Evolutionary conservation across 2,888 invertebrate genomes (phyloP), one percentile per base, ranked within the genome.

Genomic region (Ferdinandea cuprea): DNA sequence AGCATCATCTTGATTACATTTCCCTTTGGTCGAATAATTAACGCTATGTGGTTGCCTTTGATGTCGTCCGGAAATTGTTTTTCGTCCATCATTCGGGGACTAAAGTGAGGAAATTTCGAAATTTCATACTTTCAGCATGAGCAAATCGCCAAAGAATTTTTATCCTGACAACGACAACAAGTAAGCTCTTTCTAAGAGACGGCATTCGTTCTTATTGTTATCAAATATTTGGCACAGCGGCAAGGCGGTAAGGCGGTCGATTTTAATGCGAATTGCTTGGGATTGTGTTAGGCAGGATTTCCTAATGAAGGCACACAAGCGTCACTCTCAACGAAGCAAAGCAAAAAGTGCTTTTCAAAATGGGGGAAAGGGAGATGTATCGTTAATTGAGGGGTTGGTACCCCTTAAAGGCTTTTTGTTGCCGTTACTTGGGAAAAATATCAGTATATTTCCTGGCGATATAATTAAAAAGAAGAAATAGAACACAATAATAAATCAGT

Each of bases 51-150:
- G 72, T 61, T 46, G 59, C 46, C 71, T 72, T 83, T 83, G 48
- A 66, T 68, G 72, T 50, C 61, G 72, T 50, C 61, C 77, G 77
- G 81, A 77, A 77, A 83, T 77, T 66, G 48, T 61, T 72, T 59
- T 65, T 19, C 59, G 37, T 21, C n/a, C 35, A 63, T 21, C 17
- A 8, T 2, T 52, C 21, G 7, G 32, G 44, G 17, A 46, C 35
- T 17, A 44, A 40, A 74, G 58, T 40, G 66, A 7, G 11, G 35
- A 54, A 32, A n/a, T 54, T 35, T 2, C 2, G 7, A 54, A 59
- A 59, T 52, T 68, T 44, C 52, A 58, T 58, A 50, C 28, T 30
- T 61, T 54, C 42, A 28, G 13, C 52, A 25, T 42, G 42, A 66
- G 25, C 11, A 11, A 48, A 28, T 28, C 59, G 9, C 25, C 52